These are phyloP conservation scores for Luperina testacea DNA, from an alignment of 2,888 invertebrate species.

Conservation along the genomic window DNA sequence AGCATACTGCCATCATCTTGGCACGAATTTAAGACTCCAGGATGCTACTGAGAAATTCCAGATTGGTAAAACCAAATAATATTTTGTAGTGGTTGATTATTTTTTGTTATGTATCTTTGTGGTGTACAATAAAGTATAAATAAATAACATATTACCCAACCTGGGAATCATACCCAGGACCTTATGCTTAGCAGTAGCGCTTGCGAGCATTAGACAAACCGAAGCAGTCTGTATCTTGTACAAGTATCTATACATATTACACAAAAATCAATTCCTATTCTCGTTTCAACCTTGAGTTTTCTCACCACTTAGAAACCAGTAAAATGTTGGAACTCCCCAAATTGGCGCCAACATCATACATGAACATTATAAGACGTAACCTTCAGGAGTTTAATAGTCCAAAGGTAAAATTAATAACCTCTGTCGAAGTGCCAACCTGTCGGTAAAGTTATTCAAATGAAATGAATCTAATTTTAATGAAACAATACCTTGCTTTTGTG, in stretches of 20 bases:
- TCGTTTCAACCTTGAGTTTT: constrained; percentile 20
- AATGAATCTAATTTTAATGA: neutral
- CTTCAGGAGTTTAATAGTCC: constrained; percentile 6
- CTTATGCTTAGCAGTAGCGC: neutral
- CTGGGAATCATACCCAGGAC: neutral
- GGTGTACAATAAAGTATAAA: neutral
- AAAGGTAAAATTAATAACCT: constrained; percentile 1
- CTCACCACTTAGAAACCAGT: constrained; percentile 29
- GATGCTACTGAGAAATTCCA: neutral
- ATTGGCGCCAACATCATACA: constrained; percentile 12
- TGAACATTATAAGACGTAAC: constrained; percentile 4
- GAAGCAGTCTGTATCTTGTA: neutral
- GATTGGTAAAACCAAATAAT: neutral
- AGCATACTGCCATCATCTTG: neutral
- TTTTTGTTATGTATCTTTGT: neutral
- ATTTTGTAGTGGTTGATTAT: neutral
- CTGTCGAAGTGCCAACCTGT: constrained; percentile 13
- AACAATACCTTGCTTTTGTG: neutral
- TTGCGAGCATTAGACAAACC: neutral
- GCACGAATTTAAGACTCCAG: neutral
- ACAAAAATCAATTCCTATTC: neutral
- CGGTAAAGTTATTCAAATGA: neutral
- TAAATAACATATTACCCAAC: neutral
- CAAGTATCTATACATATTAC: neutral
- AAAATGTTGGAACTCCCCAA: constrained; percentile 20